Base-by-base conservation (phyloP, 2,797 vertebrate genomes). In the Danio aesculapii region DNA sequence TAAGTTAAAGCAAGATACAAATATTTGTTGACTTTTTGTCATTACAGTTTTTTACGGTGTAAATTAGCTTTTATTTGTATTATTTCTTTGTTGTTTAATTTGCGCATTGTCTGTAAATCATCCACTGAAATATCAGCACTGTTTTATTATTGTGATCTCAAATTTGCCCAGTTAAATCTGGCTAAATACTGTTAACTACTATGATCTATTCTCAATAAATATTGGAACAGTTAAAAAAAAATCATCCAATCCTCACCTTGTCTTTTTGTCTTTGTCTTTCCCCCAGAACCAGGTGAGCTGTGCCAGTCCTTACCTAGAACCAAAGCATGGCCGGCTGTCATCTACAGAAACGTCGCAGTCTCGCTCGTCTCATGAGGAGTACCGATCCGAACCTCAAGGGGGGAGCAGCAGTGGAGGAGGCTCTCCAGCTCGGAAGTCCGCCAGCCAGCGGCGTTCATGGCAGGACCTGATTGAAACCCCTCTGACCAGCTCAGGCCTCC, bases 391-490 rank as follows among this genome's bases (percentile, higher is more conserved):
- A 91, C 94, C 94, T 1, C 94, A 89, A 0, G 95, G 90, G 0
- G 96, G 96, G 19, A 97, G 95, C 88, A 75, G 90, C 87, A 97
- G 95, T n/a, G 88, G 95, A 81, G 95, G 93, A 0, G 95, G 97
- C 70, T 98, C 97, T 0, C 97, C 97, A 0, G 94, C 97, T 6
- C 96, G 97, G 50, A 98, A 98, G 81, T 97, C 97, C 0, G 96
- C 97, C 0, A 98, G 97, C 85, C 97, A 99, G 91, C 94, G 98
- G 77, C 96, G 98, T 39, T 99, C 98, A 41, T 99, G 98, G 98
- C 98, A 99, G 94, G 98, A 99, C 94, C 94, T 99, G 90, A 99
- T 99, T 16, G 98, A 99, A 92, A 99, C 97, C 0, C 98, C 98
- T 0, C 90, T 99, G 87, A 99, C 98, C 0, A 98, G 97, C 88